Base-by-base conservation (phyloP, 2,113 vertebrate species). In the Lamprologus tigripictilis region DNA sequence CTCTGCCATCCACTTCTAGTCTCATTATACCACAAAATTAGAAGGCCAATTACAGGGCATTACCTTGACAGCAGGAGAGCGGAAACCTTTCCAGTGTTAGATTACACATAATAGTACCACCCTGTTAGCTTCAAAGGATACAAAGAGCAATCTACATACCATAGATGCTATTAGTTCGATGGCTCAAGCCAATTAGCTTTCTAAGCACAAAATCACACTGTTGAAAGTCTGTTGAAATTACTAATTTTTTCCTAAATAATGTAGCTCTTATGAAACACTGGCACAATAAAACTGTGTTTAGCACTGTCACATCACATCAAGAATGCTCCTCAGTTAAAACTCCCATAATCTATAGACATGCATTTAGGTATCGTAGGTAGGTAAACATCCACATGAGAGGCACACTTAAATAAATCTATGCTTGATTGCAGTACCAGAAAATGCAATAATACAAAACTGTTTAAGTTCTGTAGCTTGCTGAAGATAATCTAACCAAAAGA, bases 21-120 rank as follows among this genome's bases (percentile, higher is more conserved):
- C 92, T 95, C 90, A 94, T 94, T 95, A 95, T 93, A 85, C 80
- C 81, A 4, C 84, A 83, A 76, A 79, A 94, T 93, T 92, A 92
- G 80, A 90, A 76, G 91, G 86, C 86, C 93, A 95, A 95, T 96
- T 95, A 94, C 61, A 79, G 76, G 89, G 78, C 86, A 91, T 95
- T 94, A 93, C 86, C 84, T 86, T 85, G 91, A 92, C 88, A 89
- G 88, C 82, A 78, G 90, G 90, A 66, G 33, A 51, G 82, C 81
- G 10, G 81, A 78, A 90, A 84, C 83, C 85, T 66, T 40, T 76
- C 58, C 40, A 8, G 55, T 54, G 88, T 81, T 76, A 86, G 82
- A 84, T 84, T 88, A 82, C 82, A 86, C 81, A 82, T 79, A 84
- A 81, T 86, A 82, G 37, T 33, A 80, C 85, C 83, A 37, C 71